phyloP scores from a whole-genome alignment of 2,113 vertebrate species.

The Halcyon senegalensis region DNA sequence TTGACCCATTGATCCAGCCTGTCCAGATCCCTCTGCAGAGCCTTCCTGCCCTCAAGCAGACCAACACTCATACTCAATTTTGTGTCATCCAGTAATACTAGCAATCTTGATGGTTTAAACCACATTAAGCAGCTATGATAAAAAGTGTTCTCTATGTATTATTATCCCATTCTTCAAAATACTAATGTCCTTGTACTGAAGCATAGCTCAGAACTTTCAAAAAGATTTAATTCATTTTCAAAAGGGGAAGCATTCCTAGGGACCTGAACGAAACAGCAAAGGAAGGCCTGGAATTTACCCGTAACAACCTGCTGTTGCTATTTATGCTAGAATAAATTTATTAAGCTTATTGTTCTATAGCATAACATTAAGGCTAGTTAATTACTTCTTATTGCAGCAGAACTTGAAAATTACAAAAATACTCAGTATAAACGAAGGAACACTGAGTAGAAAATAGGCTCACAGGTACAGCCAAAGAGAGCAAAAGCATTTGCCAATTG shows the following conservation, averaged over 20 bases:
- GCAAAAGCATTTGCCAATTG: neutral
- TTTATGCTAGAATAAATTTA: neutral
- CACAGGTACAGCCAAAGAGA: neutral
- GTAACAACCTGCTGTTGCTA: neutral
- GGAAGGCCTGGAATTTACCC: neutral
- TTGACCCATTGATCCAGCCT: too few relatives aligned
- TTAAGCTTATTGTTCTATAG: neutral
- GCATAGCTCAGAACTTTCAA: neutral
- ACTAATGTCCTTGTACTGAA: neutral
- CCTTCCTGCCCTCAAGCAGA: too few relatives aligned
- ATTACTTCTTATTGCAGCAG: neutral
- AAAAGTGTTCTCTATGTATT: conserved; percentile 10
- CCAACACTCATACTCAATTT: too few relatives aligned
- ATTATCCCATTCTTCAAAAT: conserved; percentile 26
- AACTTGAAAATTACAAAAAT: neutral
- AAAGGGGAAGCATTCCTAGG: neutral
- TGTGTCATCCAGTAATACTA: neutral
- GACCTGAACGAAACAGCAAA: neutral
- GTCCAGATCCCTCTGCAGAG: too few relatives aligned
- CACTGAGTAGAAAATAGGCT: neutral
- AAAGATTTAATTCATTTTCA: neutral
- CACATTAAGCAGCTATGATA: conserved; percentile 43
- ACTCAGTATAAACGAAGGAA: neutral
- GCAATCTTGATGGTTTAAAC: conserved; percentile 59
- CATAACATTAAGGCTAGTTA: neutral